Base-by-base conservation (phyloP, 2,113 vertebrate genomes). In the Alethe diademata region DNA sequence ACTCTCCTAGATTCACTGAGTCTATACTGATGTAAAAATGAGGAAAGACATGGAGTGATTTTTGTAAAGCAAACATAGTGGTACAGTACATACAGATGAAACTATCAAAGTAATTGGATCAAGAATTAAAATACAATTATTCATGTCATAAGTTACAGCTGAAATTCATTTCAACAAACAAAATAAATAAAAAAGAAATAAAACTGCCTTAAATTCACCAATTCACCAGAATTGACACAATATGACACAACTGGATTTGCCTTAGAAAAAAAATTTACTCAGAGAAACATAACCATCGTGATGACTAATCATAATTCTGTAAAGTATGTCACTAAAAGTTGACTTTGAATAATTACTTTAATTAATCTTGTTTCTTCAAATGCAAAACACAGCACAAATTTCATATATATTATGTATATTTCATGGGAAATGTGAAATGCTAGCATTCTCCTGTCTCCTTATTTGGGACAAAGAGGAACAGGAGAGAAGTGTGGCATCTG, bases 311-410 rank as follows among this genome's bases (percentile, higher is more conserved):
- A 62, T 66, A 85, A 58, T 58, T 93, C 33, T 64, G 26, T 79
- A 33, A 90, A 86, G 22, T 42, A 58, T 71, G 57, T 43, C 40
- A 28, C 53, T 79, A 75, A 51, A 78, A 67, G 20, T 81, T 93
- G 53, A 62, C 35, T 81, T 71, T 61, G 40, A 78, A 73, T 57
- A 91, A 72, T 74, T 86, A 24, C 22, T 80, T 80, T 91, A 78
- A 88, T 90, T 93, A 70, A 64, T 67, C 45, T 60, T 56, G 8
- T 58, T 93, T 72, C n/a, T 75, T 93, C 35, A 82, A 92, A 88
- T 61, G 66, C 9, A 93, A 90, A 85, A 42, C 5, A 50, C 19
- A 56, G 13, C 31, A 56, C 19, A 51, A 82, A 64, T 35, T 71
- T 80, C n/a, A 78, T 78, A 28, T 53, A 16, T 38, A 45, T 47